Base-by-base conservation (phyloP, 2,113 vertebrate species). In the Cervus canadensis region DNA sequence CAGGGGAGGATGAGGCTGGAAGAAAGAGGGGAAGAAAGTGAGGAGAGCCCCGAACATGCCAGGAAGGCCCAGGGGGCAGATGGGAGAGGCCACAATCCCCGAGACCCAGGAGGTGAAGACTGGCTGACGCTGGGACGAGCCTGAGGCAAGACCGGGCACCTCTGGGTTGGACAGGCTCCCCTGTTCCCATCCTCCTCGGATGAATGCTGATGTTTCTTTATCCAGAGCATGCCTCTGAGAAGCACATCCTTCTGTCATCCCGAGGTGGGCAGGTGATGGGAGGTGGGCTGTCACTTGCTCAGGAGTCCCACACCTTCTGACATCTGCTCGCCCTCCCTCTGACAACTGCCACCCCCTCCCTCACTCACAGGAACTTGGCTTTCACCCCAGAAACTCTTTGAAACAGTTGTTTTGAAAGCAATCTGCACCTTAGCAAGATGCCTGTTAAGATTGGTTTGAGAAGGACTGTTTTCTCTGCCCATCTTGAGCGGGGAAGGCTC, bases 181-280 rank as follows among this genome's bases (percentile, higher is more conserved):
- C 2, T 6, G 0, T 7, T 36, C 59, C 78, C 14, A 19, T 62
- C 78, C 33, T 76, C 6, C 23, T 7, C 23, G 1, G 0, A 1
- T 7, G 40, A 50, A 10, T 14, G 0, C 0, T 17, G 64, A 3
- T 10, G 5, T 2, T 14, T 8, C 3, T 36, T 67, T 59, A 1
- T 15, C 56, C 33, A 19, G 89, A 52, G 21, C 8, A 9, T 11
- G 50, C 82, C 33, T 62, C 86, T 26, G 43, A 62, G 64, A 60
- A 57, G 14, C 91, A 30, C 11, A 43, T 13, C 86, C 64, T 33
- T 36, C 79, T 67, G 62, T 40, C 43, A 60, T 1, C 26, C 94
- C 4, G 14, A 48, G 85, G 84, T 45, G 59, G 92, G 57, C 85
- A 94, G 85, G 45, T 54, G 76, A 67, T 1, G 2, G 36, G 11